phyloP scores from a whole-genome alignment of 2,113 vertebrate species.

The Rutilus rutilus region DNA sequence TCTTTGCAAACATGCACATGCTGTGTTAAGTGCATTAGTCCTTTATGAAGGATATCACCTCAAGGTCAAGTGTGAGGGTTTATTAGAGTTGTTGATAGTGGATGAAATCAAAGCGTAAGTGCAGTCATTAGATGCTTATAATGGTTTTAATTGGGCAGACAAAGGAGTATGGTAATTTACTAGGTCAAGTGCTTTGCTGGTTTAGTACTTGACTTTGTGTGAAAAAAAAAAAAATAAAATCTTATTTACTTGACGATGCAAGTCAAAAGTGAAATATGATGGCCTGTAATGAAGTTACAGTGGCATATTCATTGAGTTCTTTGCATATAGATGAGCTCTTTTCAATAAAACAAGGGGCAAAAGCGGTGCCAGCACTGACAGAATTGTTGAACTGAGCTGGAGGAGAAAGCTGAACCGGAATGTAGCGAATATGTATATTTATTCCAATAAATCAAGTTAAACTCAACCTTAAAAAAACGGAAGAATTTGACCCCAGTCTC shows the following conservation, averaged over 20 bases:
- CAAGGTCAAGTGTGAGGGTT: neutral
- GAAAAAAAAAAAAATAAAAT: neutral
- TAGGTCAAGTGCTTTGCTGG: constrained; percentile 18
- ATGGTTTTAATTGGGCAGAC: constrained; percentile 17
- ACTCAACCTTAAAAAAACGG: neutral
- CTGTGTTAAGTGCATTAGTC: neutral
- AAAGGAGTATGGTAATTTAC: neutral
- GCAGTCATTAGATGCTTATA: neutral
- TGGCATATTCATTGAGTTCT: neutral
- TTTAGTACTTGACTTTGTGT: neutral
- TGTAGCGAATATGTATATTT: no score
- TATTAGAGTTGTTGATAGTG: constrained; percentile 14
- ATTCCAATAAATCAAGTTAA: constrained; percentile 37
- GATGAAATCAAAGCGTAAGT: constrained; percentile 3
- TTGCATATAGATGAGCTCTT: neutral
- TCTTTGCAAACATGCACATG: neutral
- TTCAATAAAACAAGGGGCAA: neutral
- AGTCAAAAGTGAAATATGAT: neutral
- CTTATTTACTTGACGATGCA: neutral
- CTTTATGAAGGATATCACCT: neutral
- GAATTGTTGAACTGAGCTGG: constrained; percentile 29
- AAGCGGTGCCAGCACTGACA: neutral
- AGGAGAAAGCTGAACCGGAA: constrained; percentile 15
- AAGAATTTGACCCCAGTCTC: constrained; percentile 35
- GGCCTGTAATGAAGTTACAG: neutral